Evolutionary conservation across 2,797 vertebrate genomes (phyloP), one percentile per base, ranked within the genome.

Genomic region (Heteromormyrus szaboi): DNA sequence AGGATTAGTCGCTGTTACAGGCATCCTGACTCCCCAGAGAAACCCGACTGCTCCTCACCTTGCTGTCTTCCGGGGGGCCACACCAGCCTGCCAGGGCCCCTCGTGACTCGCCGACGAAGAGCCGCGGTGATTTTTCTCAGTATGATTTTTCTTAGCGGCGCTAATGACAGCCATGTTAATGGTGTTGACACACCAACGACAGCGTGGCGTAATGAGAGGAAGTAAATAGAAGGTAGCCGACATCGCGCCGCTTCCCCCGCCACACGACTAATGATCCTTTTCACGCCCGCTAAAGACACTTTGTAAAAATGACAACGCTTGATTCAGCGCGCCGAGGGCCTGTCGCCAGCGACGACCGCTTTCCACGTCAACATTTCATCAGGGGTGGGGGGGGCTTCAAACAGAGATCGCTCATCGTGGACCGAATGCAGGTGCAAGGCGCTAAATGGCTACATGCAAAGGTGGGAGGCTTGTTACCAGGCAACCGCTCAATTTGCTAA

Each of bases 141-240:
- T 91, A 91, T 92, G 92, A 59, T 59, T 59, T 59, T 59, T 59
- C 56, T 59, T 8, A 93, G 94, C 93, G 93, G 93, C 92, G 93
- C 93, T 95, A 95, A 95, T 96, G 95, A 95, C 94, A 95, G 95
- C 91, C 93, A 93, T 95, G 95, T 94, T 96, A 96, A 96, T 95
- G 95, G 95, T 95, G 94, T 95, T 94, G 94, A 93, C 92, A 95
- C 94, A 93, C 93, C 94, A 95, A 95, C 93, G 89, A 94, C 93
- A 94, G 92, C 91, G 95, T 93, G 91, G 93, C 94, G 93, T 94
- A 96, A 93, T 93, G 93, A 91, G 92, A 90, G 92, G 91, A 94
- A 93, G 93, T 95, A 95, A 96, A 96, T 95, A 95, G 94, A 94
- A 93, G 92, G 92, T 94, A 95, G 93, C 93, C 95, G 93, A 96